Evolutionary conservation across 2,797 vertebrate species (phyloP).

Genomic region (Molossus molossus): DNA sequence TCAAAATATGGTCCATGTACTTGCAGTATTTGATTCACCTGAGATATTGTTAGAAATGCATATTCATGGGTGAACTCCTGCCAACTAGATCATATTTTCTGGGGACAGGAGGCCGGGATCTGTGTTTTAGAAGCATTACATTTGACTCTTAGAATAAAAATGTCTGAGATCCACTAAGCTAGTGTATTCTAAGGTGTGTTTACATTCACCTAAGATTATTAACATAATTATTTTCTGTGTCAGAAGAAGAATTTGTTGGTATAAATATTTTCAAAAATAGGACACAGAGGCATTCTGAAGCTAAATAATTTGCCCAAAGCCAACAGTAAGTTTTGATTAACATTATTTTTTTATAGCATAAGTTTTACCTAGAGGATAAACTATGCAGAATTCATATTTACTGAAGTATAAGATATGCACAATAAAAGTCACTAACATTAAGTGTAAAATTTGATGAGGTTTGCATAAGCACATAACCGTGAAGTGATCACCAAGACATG

Average conservation of each 20-base stretch:
- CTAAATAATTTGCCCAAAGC: neutral
- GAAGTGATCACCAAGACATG: neutral
- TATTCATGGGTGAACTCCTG: neutral
- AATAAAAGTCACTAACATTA: neutral
- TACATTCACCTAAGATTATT: neutral
- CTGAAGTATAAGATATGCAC: neutral
- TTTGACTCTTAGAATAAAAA: constrained; percentile 9
- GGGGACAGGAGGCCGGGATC: neutral
- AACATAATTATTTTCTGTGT: neutral
- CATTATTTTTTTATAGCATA: neutral
- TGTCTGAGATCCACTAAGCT: neutral
- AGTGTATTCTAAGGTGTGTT: neutral
- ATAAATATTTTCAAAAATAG: neutral
- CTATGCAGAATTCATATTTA: neutral
- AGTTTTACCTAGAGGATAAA: neutral
- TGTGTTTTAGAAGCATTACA: neutral
- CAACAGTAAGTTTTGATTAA: neutral
- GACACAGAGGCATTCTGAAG: neutral
- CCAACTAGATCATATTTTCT: neutral
- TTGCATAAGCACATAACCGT: neutral
- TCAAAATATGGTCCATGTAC: neutral
- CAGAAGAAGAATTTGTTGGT: neutral
- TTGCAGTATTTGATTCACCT: neutral
- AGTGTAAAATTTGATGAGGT: neutral
- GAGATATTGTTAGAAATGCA: neutral